Conservation (phyloP, 1,140 invertebrate species). For the Drosophila kohkoa region DNA sequence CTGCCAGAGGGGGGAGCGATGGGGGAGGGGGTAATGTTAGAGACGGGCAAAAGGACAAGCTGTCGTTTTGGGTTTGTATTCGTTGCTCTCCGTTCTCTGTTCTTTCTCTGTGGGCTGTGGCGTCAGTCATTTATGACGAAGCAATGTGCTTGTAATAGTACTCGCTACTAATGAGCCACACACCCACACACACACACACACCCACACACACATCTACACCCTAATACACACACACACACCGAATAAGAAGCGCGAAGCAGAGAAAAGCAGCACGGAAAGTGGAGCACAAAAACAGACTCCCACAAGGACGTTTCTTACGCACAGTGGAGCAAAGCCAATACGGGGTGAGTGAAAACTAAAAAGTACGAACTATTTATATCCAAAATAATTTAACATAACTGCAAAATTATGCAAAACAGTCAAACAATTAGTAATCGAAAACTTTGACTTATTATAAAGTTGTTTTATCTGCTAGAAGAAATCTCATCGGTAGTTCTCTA, state of each 20-base stretch:
- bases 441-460: no score
- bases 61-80: conserved; percentile 50
- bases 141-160: conserved; percentile 66
- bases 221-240: conserved; percentile 8
- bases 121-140: conserved; percentile 73
- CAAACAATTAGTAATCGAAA: no score
- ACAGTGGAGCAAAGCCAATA: conserved; percentile 18
- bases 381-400: no score
- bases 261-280: conserved; percentile 43
- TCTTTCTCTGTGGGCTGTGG: conserved; percentile 22
- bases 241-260: background rate
- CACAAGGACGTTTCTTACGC: conserved; percentile 33
- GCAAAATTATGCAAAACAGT: no score
- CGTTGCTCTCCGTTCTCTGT: background rate
- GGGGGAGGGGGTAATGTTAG: conserved; percentile 36
- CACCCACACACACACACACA: conserved; percentile 33
- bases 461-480: no score
- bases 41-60: conserved; percentile 57
- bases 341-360: no score
- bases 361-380: no score
- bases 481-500: no score
- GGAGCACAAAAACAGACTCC: conserved; percentile 46
- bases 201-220: conserved; percentile 18
- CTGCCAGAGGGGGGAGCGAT: background rate
- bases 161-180: conserved; percentile 67